Evolutionary conservation across 2,797 vertebrate species (phyloP).

Genomic region (Gallirallus australis): DNA sequence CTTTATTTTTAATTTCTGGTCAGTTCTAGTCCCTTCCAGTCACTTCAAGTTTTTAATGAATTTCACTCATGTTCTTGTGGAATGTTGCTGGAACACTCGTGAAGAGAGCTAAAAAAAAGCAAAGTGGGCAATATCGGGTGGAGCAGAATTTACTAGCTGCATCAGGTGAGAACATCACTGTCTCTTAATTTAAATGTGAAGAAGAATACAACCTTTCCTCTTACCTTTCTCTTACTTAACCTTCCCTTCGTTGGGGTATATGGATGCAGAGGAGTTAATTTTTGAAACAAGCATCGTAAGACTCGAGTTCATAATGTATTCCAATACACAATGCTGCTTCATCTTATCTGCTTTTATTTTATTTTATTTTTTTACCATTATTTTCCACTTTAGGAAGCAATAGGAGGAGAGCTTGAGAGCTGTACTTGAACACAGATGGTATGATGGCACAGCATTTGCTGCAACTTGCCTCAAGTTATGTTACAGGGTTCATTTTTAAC

Average conservation of each 20-base stretch:
- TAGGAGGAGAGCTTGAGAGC: slow-evolving; percentile 45
- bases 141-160: background rate
- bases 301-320: slow-evolving; percentile 5
- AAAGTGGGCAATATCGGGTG: background rate
- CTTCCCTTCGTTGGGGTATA: background rate
- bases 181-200: background rate
- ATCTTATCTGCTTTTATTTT: slow-evolving; percentile 49
- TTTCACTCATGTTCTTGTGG: background rate
- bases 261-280: background rate
- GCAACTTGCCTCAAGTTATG: slow-evolving; percentile 63
- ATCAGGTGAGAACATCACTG: background rate
- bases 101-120: background rate
- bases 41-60: background rate
- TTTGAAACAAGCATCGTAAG: background rate
- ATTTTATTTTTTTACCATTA: slow-evolving; percentile 33
- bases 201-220: background rate
- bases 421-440: slow-evolving; percentile 69
- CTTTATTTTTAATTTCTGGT: background rate
- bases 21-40: slow-evolving; percentile 10
- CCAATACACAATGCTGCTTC: slow-evolving; percentile 9
- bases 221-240: background rate
- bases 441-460: slow-evolving; percentile 64
- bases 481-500: slow-evolving; percentile 69
- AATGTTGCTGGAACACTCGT: background rate
- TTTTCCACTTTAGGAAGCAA: slow-evolving; percentile 65